Percentiles rank a stretch among this genome's conserved stretches.
Conservation (phyloP, 37 sponge, comb jelly and placozoan genomes). For the Aplysina aerophoba region DNA sequence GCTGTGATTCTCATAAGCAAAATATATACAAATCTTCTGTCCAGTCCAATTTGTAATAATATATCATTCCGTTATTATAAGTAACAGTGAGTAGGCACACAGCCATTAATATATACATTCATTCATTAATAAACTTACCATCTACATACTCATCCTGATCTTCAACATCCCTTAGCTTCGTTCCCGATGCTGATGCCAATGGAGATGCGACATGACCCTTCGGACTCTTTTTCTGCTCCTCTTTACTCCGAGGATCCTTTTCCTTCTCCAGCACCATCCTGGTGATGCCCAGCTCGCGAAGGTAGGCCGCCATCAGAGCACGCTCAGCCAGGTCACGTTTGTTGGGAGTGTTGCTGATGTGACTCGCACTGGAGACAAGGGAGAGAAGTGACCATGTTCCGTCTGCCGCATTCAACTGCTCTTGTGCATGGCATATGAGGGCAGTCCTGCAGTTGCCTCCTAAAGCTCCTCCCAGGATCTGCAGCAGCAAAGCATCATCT, state of each 20-base stretch:
- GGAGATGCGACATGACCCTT: neutral
- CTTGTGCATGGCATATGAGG: conserved; percentile 38
- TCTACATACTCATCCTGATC: conserved; percentile 5
- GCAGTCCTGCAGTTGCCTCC: conserved; percentile 84
- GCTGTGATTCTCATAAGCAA: too few relatives aligned
- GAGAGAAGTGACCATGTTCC: neutral
- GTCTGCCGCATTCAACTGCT: neutral
- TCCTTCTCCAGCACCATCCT: conserved; percentile 31
- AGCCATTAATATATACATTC: too few relatives aligned
- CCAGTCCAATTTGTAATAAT: too few relatives aligned
- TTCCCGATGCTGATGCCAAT: neutral
- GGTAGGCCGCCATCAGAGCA: conserved; percentile 79
- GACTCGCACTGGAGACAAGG: conserved; percentile 47
- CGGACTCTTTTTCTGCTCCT: neutral
- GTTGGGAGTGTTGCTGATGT: conserved; percentile 63
- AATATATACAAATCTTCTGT: too few relatives aligned
- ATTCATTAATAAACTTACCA: neutral
- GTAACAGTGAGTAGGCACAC: too few relatives aligned
- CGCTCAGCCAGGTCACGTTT: conserved; percentile 72
- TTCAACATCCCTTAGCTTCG: neutral
- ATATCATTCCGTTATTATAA: too few relatives aligned
- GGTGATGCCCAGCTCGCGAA: conserved; percentile 58
- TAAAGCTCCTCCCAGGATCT: conserved; percentile 53
- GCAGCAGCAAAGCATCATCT: conserved; percentile 30
- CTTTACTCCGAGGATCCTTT: neutral